A percentile compares a stretch with the other conserved stretches of the same genome.
phyloP scores from a whole-genome alignment of 2,113 vertebrate genomes.

The Forbesichthys agassizii region DNA sequence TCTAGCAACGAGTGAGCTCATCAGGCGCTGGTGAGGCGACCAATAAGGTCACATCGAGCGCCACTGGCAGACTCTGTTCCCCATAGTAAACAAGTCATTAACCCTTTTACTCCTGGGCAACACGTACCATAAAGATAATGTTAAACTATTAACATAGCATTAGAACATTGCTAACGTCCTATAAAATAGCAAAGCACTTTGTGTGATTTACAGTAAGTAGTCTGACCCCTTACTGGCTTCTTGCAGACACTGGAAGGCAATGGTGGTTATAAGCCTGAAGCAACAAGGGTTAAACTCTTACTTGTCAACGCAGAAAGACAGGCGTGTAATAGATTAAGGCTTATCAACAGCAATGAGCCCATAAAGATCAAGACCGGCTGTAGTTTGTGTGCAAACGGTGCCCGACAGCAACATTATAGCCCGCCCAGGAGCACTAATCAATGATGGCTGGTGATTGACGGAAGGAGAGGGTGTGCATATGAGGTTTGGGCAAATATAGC shows the following conservation, averaged over 20 bases:
- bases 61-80: constrained; percentile 38
- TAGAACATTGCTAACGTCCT: neutral
- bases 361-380: neutral
- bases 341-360: constrained; percentile 42
- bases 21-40: constrained; percentile 45
- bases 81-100: constrained; percentile 65
- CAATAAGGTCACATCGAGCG: constrained; percentile 50
- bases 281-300: constrained; percentile 25
- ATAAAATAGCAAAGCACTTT: no score
- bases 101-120: constrained; percentile 42
- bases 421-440: neutral
- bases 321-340: constrained; percentile 31
- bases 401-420: neutral
- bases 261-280: neutral
- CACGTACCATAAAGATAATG: neutral
- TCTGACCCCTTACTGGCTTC: neutral
- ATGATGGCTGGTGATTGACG: constrained; percentile 22
- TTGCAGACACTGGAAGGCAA: constrained; percentile 9
- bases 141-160: neutral
- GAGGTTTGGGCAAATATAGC: constrained; percentile 43
- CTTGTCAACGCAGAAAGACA: constrained; percentile 1
- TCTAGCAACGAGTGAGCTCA: constrained; percentile 47
- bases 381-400: neutral
- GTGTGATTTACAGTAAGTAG: no score
- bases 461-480: constrained; percentile 25